Conservation (phyloP, 1,140 invertebrate species). For the Drosophila nigromelanica region DNA sequence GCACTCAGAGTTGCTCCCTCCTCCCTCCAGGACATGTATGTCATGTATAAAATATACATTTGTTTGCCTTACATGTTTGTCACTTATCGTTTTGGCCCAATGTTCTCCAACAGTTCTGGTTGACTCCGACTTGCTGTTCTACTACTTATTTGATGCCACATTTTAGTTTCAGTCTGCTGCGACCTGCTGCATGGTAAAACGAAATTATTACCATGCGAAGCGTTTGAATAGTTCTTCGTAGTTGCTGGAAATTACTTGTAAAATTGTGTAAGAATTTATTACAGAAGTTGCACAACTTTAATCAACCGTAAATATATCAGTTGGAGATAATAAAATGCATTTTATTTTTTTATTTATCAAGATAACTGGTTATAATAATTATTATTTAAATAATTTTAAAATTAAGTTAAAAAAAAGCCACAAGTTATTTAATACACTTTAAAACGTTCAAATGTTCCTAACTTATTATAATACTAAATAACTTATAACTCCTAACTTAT, state of each 20-base stretch:
- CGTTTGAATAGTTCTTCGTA: conserved; percentile 2
- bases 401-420: no score
- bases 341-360: background rate
- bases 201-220: conserved; percentile 30
- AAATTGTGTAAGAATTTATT: background rate
- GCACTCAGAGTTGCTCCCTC: background rate
- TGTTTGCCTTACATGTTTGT: conserved; percentile 77
- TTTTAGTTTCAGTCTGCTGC: background rate
- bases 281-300: background rate
- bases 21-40: background rate
- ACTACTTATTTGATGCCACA: conserved; percentile 27
- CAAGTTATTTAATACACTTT: no score
- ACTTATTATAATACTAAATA: no score
- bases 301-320: background rate
- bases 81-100: conserved; percentile 74
- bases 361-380: no score
- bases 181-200: conserved; percentile 39
- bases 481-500: no score
- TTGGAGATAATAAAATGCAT: no score
- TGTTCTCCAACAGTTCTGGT: conserved; percentile 37
- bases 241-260: background rate
- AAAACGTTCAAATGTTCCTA: no score
- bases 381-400: background rate
- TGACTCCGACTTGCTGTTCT: conserved; percentile 28
- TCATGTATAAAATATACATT: conserved; percentile 74